phyloP scores from a whole-genome alignment of 1,140 invertebrate species.

The Drosophila willistoni region DNA sequence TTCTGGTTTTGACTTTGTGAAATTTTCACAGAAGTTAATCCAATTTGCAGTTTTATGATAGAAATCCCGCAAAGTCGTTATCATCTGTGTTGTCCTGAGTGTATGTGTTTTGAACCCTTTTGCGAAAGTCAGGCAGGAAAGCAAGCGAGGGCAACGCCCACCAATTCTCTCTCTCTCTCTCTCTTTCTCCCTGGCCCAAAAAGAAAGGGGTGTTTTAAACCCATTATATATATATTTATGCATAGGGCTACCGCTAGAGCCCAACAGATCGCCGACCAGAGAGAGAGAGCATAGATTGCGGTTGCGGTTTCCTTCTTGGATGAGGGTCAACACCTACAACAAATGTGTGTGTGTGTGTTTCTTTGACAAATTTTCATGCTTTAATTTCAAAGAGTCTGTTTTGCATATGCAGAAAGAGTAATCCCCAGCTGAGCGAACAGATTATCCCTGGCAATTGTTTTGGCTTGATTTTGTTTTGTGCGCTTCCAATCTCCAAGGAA shows the following conservation, averaged over 20 bases:
- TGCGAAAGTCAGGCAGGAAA: conserved; percentile 42
- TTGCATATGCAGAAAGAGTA: conserved; percentile 70
- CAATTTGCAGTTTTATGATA: conserved; percentile 74
- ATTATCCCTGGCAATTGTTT: conserved; percentile 80
- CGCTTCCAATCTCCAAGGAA: conserved; percentile 40
- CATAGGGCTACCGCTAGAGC: conserved; percentile 35
- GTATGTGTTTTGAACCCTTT: conserved; percentile 54
- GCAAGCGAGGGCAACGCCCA: conserved; percentile 47
- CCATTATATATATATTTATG: conserved; percentile 54
- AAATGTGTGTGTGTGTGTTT: conserved; percentile 11
- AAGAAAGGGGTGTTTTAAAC: conserved; percentile 71
- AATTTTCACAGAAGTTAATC: conserved; percentile 78
- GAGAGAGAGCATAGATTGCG: conserved; percentile 35
- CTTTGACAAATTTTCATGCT: conserved; percentile 69
- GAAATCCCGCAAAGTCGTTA: conserved; percentile 73
- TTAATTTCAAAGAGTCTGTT: conserved; percentile 65
- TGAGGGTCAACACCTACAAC: conserved; percentile 28
- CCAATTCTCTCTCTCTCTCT: neutral
- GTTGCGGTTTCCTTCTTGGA: conserved; percentile 45
- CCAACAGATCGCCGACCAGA: neutral
- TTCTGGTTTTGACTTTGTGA: conserved; percentile 11
- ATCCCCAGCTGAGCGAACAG: conserved; percentile 76
- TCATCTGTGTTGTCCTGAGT: conserved; percentile 45
- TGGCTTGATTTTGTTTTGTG: conserved; percentile 65
- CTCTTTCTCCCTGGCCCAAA: conserved; percentile 17